Evolutionary conservation across 2,888 invertebrate species (phyloP), one percentile per base, ranked within the genome.

Genomic region (Trachelus troglodyta): DNA sequence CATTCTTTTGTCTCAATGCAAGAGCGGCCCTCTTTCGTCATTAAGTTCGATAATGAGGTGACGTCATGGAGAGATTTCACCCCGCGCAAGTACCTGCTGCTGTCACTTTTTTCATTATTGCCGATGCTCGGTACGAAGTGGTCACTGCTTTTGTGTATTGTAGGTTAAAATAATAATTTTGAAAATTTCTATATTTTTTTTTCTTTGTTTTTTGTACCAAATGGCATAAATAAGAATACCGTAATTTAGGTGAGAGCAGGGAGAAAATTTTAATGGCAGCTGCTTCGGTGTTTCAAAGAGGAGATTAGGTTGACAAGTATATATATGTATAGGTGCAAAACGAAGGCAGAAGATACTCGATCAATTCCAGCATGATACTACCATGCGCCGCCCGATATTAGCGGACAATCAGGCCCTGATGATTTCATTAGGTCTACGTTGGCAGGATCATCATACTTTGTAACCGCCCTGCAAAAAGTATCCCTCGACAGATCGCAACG

Each of bases 401-500:
- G 69, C 34, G 74, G 68, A 88, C 86, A 87, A 89, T 89, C 89
- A 86, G 87, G 84, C 85, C 84, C 83, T 86, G 86, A 90, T 89
- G 88, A 90, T 90, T 90, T 88, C 88, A 90, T 90, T 89, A 89
- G 82, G 85, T 82, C 84, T 81, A 85, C 80, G 40, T 82, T 83
- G 82, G 79, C 82, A 81, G 83, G 88, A 89, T 89, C 89, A 89
- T 90, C 90, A 90, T 89, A 89, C 88, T 90, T 87, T 87, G 87
- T 88, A 88, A 89, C 87, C 83, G 84, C 82, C 81, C 82, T 81
- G 84, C 83, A 89, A 89, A 89, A 89, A 90, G 84, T 81, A 83
- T 79, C 79, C 76, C 68, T 75, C 76, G 77, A 73, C 74, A 79
- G 79, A 77, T 80, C 75, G 76, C 83, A 80, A 77, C 84, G 77